Conservation (phyloP, 1,140 invertebrate genomes). For the Euwallacea similis region DNA sequence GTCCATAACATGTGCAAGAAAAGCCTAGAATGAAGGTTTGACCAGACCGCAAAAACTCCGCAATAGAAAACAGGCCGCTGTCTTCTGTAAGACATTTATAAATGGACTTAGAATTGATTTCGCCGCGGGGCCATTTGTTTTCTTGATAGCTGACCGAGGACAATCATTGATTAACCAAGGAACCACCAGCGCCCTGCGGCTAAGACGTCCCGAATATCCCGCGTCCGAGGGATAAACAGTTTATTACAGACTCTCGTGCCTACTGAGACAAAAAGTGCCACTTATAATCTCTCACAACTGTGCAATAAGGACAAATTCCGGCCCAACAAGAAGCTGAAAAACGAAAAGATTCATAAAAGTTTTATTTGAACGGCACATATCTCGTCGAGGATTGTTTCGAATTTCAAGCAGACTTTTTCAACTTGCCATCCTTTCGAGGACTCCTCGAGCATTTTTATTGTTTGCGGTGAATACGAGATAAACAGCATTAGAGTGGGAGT, state of each 20-base stretch:
- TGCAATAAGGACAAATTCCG: no score
- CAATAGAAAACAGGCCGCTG: slow-evolving; percentile 24
- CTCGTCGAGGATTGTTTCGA: slow-evolving; percentile 11
- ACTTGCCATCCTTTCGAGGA: slow-evolving; percentile 15
- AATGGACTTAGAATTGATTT: slow-evolving; percentile 49
- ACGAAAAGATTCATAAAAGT: not conserved
- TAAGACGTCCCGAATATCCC: slow-evolving; percentile 6
- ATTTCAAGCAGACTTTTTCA: slow-evolving; percentile 14
- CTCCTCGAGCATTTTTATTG: slow-evolving; percentile 27
- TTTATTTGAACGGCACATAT: slow-evolving; percentile 21
- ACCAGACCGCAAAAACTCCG: not conserved
- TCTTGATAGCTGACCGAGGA: slow-evolving; percentile 33
- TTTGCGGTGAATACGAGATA: slow-evolving; percentile 27
- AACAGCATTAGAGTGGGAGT: slow-evolving; percentile 5
- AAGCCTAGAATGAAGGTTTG: not conserved
- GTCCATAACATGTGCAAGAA: not conserved
- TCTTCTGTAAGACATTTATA: slow-evolving; percentile 35
- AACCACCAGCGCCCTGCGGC: slow-evolving; percentile 30
- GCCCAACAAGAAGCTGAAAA: not conserved
- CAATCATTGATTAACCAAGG: slow-evolving; percentile 43
- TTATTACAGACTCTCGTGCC: no score
- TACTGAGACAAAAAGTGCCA: not conserved
- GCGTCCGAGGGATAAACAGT: no score
- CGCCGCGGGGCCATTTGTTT: slow-evolving; percentile 49
- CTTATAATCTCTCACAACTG: no score